A percentile compares a stretch with the other conserved stretches of the same genome.
Conservation (phyloP, 2,113 vertebrate species). For the Zosterops japonicus region DNA sequence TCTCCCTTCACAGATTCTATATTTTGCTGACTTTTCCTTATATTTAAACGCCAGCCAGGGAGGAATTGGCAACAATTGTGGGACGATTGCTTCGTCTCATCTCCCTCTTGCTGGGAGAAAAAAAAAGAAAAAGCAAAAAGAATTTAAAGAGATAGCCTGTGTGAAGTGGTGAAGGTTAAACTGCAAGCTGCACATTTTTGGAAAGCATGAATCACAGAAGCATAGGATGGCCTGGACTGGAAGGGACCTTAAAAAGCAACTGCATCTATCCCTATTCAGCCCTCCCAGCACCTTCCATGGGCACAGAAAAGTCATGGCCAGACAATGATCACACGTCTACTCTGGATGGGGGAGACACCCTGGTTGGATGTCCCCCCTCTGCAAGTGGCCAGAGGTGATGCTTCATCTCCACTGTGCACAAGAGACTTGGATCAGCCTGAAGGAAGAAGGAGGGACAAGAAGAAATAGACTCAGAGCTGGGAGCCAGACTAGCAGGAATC, state of each 20-base stretch:
- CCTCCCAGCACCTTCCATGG: neutral
- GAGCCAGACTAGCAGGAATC: neutral
- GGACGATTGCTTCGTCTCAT: conserved; percentile 15
- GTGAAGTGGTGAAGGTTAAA: neutral
- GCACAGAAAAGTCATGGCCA: neutral
- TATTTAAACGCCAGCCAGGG: neutral
- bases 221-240: neutral
- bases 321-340: neutral
- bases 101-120: neutral
- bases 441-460: neutral
- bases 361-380: neutral
- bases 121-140: neutral
- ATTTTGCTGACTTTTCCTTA: conserved; percentile 54
- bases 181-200: neutral
- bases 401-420: rapidly evolving
- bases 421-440: neutral
- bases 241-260: neutral
- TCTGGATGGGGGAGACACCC: neutral
- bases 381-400: neutral
- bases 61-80: conserved; percentile 48
- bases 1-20: neutral
- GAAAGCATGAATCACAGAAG: neutral
- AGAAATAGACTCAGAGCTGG: neutral
- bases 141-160: conserved; percentile 12
- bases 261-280: neutral